phyloP scores from a whole-genome alignment of 2,797 vertebrate species.

The Scolopax bukidnonensis region DNA sequence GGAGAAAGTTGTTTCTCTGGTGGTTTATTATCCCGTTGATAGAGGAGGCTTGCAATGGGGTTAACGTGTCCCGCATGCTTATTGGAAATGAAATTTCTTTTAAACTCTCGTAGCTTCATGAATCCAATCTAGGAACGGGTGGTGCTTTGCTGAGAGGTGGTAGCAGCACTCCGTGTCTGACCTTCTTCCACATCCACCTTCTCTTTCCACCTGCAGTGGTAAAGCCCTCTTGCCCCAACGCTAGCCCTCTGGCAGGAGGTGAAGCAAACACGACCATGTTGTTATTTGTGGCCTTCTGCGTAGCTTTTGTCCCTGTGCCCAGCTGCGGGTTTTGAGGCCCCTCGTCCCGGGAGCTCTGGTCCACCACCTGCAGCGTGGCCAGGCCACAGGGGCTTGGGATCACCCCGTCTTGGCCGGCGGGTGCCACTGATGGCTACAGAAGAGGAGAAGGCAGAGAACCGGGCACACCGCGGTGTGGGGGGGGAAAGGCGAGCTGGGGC shows the following conservation, averaged over 20 bases:
- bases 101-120: background rate
- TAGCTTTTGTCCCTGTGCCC: rapidly evolving
- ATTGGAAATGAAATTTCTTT: background rate
- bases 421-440: rapidly evolving
- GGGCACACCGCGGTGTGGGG: background rate
- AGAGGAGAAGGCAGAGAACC: background rate
- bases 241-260: rapidly evolving
- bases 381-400: background rate
- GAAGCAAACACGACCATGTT: background rate
- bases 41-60: background rate
- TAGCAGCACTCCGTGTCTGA: rapidly evolving
- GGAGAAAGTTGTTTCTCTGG: background rate
- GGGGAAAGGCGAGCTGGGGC: background rate
- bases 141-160: background rate
- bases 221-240: background rate
- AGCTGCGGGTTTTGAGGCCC: background rate
- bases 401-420: background rate
- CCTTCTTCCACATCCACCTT: background rate
- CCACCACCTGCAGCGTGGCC: rapidly evolving
- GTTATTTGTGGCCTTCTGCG: too few species aligned
- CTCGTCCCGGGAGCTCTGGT: background rate
- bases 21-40: background rate
- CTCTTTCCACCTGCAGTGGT: rapidly evolving
- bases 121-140: background rate
- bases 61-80: background rate